Conservation (phyloP, 2,797 vertebrate species). For the Rhinichthys osculus region DNA sequence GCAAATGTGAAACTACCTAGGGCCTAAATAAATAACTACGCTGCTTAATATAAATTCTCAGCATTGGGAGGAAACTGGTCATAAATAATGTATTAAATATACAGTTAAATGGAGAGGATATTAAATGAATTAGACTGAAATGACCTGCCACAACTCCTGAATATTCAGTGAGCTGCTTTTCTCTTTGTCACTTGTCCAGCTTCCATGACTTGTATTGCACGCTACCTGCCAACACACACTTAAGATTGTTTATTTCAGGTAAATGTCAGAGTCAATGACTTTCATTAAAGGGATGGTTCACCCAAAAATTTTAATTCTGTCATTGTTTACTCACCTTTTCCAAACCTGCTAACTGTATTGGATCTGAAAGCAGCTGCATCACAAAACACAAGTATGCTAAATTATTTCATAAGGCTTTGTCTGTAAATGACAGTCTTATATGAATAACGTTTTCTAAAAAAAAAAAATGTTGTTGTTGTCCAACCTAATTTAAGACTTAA, state of each 20-base stretch:
- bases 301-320: too few relatives aligned
- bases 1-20: slow-evolving; percentile 22
- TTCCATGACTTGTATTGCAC: background rate
- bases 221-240: background rate
- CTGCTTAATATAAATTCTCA: slow-evolving; percentile 29
- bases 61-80: slow-evolving; percentile 15
- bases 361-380: too few relatives aligned
- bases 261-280: background rate
- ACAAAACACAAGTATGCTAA: too few relatives aligned
- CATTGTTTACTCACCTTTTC: too few relatives aligned
- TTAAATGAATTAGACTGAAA: slow-evolving; percentile 37
- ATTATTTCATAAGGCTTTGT: too few relatives aligned
- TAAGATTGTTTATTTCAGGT: background rate
- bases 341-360: too few relatives aligned
- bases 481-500: too few relatives aligned
- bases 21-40: slow-evolving; percentile 29
- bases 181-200: slow-evolving; percentile 3
- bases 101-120: slow-evolving; percentile 38
- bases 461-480: too few relatives aligned
- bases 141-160: slow-evolving; percentile 21
- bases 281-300: background rate
- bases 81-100: slow-evolving; percentile 42
- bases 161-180: slow-evolving; percentile 25
- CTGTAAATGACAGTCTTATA: too few relatives aligned
- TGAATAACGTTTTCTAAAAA: too few relatives aligned